These are phyloP conservation scores for Amiota communis DNA, from an alignment of 2,888 invertebrate species.

Conservation along the genomic window DNA sequence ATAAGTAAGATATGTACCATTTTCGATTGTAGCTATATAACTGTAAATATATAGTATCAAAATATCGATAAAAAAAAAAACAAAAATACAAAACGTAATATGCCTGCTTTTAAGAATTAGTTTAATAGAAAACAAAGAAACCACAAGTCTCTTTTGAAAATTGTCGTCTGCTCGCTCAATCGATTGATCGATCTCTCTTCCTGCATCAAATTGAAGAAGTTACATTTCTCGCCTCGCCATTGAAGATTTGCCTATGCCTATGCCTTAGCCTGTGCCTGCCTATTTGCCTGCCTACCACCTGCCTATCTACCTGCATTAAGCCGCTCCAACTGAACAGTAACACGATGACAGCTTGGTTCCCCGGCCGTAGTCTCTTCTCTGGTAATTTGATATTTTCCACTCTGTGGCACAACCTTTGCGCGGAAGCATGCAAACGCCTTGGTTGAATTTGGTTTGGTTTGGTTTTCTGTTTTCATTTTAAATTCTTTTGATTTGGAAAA, in stretches of 20 bases:
- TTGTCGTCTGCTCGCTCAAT: neutral
- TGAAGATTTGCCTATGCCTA: too few relatives aligned
- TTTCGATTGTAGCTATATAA: conserved; percentile 22
- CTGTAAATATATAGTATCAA: conserved; percentile 21
- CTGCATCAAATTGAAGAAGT: too few relatives aligned
- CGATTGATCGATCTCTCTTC: too few relatives aligned
- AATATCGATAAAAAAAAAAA: conserved; percentile 9
- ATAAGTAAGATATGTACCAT: conserved; percentile 8
- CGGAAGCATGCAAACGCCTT: conserved; percentile 14
- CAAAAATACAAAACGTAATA: neutral
- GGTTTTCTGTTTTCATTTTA: conserved; percentile 12
- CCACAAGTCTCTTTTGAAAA: neutral
- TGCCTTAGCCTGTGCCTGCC: neutral
- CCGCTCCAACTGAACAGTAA: neutral
- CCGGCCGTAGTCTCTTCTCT: neutral
- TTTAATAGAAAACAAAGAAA: neutral
- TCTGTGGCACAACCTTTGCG: neutral
- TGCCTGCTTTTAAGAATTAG: conserved; percentile 22
- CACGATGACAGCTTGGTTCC: neutral
- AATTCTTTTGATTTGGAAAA: too few relatives aligned
- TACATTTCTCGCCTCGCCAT: too few relatives aligned
- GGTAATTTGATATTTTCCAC: conserved; percentile 13
- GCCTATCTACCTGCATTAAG: too few relatives aligned
- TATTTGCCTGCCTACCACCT: neutral
- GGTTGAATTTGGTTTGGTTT: conserved; percentile 5